Conservation (phyloP, 2,797 vertebrate species). For the Gila robusta region DNA sequence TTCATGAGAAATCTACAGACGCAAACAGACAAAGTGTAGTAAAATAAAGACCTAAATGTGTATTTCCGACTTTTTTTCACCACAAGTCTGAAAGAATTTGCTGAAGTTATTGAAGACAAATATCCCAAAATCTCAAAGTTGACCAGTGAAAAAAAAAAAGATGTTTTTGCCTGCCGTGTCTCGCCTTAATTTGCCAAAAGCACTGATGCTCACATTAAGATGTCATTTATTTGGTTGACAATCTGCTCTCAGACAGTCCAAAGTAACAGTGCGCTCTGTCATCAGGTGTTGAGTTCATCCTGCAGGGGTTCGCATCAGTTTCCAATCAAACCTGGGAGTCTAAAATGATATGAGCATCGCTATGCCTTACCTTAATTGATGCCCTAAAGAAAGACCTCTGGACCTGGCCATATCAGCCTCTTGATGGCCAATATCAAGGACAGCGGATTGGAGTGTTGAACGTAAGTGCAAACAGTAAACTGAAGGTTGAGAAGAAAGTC, state of each 20-base stretch:
- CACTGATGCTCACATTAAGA: constrained; percentile 29
- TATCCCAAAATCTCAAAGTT: too few relatives aligned
- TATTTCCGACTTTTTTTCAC: too few relatives aligned
- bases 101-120: too few relatives aligned
- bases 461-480: constrained; percentile 38
- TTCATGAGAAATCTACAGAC: too few relatives aligned
- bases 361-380: constrained; percentile 4
- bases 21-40: too few relatives aligned
- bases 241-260: constrained; percentile 43
- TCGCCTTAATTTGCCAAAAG: constrained; percentile 18
- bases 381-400: constrained; percentile 26
- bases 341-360: neutral
- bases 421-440: constrained; percentile 25
- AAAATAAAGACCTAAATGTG: too few relatives aligned
- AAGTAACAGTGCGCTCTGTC: constrained; percentile 35
- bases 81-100: too few relatives aligned
- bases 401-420: constrained; percentile 35
- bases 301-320: neutral
- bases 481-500: constrained; percentile 47
- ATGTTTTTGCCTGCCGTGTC: too few relatives aligned
- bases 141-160: too few relatives aligned
- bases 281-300: constrained; percentile 21
- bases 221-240: constrained; percentile 53
- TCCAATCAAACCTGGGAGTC: neutral
- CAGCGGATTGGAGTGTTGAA: constrained; percentile 37